Percentiles rank a stretch among this genome's conserved stretches.
Conservation (phyloP, 2,888 invertebrate species). For the Carpatolechia fugitivella region DNA sequence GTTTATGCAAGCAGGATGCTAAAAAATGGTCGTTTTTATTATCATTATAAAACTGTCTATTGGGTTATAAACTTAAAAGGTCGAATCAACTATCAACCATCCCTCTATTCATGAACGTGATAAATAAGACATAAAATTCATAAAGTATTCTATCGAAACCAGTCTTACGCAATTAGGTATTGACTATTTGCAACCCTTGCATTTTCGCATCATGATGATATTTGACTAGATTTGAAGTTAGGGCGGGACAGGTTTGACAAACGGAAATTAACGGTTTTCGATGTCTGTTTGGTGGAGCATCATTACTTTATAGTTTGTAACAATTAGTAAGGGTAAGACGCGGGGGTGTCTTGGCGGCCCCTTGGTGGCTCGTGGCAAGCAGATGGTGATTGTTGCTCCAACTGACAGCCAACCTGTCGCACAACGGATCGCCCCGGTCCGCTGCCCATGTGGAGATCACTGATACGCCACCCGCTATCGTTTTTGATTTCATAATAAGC, state of each 20-base stretch:
- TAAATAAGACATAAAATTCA: conserved; percentile 37
- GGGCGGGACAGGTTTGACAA: conserved; percentile 65
- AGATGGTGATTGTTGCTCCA: conserved; percentile 72
- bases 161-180: conserved; percentile 65
- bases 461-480: conserved; percentile 49
- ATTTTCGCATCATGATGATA: conserved; percentile 48
- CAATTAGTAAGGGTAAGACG: conserved; percentile 71
- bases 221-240: conserved; percentile 48
- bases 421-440: conserved; percentile 72
- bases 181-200: conserved; percentile 73
- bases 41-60: conserved; percentile 11
- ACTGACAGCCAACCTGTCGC: conserved; percentile 77
- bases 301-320: conserved; percentile 39
- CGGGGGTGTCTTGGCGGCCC: conserved; percentile 66
- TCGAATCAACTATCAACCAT: conserved; percentile 19
- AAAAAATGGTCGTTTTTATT: conserved; percentile 2
- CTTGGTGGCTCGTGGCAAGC: conserved; percentile 49
- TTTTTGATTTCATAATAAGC: conserved; percentile 60
- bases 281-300: conserved; percentile 60
- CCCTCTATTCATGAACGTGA: conserved; percentile 32
- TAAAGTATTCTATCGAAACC: conserved; percentile 46
- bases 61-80: conserved; percentile 16
- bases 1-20: conserved; percentile 4
- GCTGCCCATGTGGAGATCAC: conserved; percentile 62
- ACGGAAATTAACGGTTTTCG: conserved; percentile 73